These are phyloP conservation scores for Helicolenus hilgendorfi DNA, from an alignment of 2,797 vertebrate genomes.

Conservation along the genomic window DNA sequence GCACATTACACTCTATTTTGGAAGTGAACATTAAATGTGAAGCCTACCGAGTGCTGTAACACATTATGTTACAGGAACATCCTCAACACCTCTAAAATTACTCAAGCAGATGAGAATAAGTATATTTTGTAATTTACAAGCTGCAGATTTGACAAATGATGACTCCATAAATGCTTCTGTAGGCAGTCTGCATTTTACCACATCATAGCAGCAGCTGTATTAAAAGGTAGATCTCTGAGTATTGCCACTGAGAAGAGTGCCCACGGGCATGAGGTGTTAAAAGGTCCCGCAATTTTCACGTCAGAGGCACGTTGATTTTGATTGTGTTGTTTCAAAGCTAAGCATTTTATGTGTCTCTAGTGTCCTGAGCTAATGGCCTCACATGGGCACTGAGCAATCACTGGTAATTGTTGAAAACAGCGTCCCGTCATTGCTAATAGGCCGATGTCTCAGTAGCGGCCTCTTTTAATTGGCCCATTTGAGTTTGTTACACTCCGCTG, in stretches of 20 bases:
- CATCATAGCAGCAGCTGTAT: background rate
- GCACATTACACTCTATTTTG: background rate
- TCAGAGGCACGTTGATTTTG: background rate
- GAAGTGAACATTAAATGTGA: background rate
- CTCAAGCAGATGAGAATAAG: background rate
- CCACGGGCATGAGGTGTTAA: background rate
- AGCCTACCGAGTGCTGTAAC: background rate
- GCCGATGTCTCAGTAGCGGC: conserved; percentile 26
- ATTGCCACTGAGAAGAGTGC: background rate
- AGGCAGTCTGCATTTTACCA: background rate
- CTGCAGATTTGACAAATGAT: background rate
- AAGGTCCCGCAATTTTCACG: background rate
- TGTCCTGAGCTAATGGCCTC: conserved; percentile 44
- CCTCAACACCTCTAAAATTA: background rate
- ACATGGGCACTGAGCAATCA: conserved; percentile 45
- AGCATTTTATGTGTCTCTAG: background rate
- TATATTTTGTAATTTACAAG: background rate
- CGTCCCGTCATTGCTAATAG: conserved; percentile 44
- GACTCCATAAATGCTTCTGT: background rate
- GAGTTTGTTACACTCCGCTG: conserved; percentile 19
- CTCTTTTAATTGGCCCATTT: conserved; percentile 62
- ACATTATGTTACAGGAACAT: background rate
- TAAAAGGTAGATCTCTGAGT: background rate
- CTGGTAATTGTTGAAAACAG: conserved; percentile 51
- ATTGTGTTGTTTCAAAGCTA: conserved; percentile 37